phyloP scores from a whole-genome alignment of 2,888 invertebrate species.

The Cataglyphis rosenhaueri region DNA sequence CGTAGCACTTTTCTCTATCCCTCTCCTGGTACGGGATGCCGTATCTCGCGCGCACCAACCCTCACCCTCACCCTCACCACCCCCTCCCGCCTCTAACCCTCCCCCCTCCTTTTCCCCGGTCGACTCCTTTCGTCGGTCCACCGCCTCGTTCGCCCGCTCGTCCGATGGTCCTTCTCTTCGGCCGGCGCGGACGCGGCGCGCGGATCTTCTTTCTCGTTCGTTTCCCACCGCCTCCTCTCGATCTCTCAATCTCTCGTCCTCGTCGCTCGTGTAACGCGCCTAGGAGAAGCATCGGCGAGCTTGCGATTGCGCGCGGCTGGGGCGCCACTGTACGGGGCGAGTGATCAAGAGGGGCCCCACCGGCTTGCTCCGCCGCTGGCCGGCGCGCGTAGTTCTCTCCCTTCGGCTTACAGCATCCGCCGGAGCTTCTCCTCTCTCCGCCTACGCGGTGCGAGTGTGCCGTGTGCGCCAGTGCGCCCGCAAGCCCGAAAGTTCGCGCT shows the following conservation, averaged over 20 bases:
- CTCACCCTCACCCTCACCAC: constrained; percentile 6
- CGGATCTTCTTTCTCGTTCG: constrained; percentile 58
- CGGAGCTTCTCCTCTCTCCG: constrained; percentile 83
- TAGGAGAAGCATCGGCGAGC: constrained; percentile 67
- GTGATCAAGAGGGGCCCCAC: constrained; percentile 76
- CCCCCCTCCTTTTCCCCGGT: constrained; percentile 8
- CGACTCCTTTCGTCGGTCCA: constrained; percentile 29
- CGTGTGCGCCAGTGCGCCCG: constrained; percentile 85
- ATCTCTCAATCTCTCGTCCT: constrained; percentile 35
- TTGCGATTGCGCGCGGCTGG: constrained; percentile 77
- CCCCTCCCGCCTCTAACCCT: constrained; percentile 35
- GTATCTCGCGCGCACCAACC: constrained; percentile 51
- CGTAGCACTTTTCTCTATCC: constrained; percentile 49
- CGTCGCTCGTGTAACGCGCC: constrained; percentile 46
- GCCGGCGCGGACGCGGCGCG: constrained; percentile 19
- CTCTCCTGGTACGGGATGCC: constrained; percentile 36
- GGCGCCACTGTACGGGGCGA: constrained; percentile 84
- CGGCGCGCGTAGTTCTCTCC: constrained; percentile 76
- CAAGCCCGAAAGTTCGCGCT: constrained; percentile 85
- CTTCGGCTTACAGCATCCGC: constrained; percentile 84
- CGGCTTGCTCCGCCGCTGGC: constrained; percentile 73
- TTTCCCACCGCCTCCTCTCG: constrained; percentile 54
- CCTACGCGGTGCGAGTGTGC: constrained; percentile 83
- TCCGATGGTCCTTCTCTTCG: constrained; percentile 45
- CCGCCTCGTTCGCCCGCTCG: constrained; percentile 29